Evolutionary conservation across 37 sponge, comb jelly and placozoan species (phyloP), one percentile per base, ranked within the genome.

Genomic region (Hormiphora californensis): DNA sequence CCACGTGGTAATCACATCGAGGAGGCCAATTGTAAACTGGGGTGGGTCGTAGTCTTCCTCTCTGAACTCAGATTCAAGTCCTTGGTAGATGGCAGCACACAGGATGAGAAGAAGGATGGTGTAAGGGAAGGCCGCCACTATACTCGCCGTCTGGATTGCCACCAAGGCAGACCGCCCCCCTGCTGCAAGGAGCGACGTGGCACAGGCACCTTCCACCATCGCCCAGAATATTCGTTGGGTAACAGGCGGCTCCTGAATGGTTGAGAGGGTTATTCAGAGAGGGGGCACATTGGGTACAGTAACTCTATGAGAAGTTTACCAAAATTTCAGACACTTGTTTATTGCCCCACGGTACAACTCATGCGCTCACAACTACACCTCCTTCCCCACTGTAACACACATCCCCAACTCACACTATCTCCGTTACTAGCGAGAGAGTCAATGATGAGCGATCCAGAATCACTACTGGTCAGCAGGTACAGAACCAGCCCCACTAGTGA

Each of bases 381-480:
- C n/a, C n/a, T n/a, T n/a, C n/a, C n/a, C n/a, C n/a, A n/a, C n/a
- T n/a, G n/a, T n/a, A n/a, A n/a, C n/a, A n/a, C n/a, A n/a, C n/a
- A n/a, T n/a, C n/a, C 15, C 12, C n/a, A 12, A 57, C 61, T 57
- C 61, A 57, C 61, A 12, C 27, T 57, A 57, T 57, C 61, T 28
- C 61, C 61, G 61, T 57, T 57, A 12, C 61, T 57, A 57, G 61
- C 61, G 3, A 57, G 61, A 57, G 61, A 28, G 61, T 57, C 61
- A 30, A 57, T 57, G 7, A 57, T 57, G 21, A 57, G 61, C 21
- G 61, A 57, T 30, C 61, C 61, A 15, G 61, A 57, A 30, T 57
- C 61, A 57, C 61, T 57, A 30, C 81, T 73, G 1, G 81, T 73
- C 2, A 73, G 49, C 4, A 73, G 43, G 81, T 73, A 73, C 3